Evolutionary conservation across 2,797 vertebrate species (phyloP).

Genomic region (Mus caroli): DNA sequence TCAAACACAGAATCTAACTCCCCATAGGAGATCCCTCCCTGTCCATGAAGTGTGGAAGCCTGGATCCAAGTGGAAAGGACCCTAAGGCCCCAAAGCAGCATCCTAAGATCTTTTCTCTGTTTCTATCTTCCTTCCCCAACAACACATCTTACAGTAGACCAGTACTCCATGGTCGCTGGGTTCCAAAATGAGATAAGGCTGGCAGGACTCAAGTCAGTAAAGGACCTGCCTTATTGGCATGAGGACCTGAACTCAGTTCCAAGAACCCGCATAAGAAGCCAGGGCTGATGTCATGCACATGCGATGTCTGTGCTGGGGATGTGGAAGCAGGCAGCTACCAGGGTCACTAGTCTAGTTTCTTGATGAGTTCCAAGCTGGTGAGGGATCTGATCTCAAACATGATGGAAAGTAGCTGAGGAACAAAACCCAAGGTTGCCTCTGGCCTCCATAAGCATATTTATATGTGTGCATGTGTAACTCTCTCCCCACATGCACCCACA

Average conservation of each 20-base stretch:
- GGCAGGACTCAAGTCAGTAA: background rate
- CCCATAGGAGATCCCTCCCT: background rate
- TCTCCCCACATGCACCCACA: background rate
- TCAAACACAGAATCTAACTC: constrained; percentile 1
- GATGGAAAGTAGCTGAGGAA: background rate
- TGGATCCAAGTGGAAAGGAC: background rate
- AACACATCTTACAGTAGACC: background rate
- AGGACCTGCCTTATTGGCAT: background rate
- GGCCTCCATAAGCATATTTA: background rate
- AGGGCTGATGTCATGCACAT: background rate
- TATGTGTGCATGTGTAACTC: background rate
- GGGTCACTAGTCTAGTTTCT: background rate
- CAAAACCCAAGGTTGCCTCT: background rate
- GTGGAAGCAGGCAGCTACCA: background rate
- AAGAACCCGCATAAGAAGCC: background rate
- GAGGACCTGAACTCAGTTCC: background rate
- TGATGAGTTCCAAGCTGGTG: background rate
- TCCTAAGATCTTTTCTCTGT: background rate
- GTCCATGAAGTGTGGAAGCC: background rate
- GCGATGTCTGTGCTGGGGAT: background rate
- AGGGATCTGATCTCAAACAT: background rate
- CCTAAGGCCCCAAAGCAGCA: too few species aligned
- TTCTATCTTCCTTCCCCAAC: background rate
- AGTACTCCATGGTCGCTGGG: background rate
- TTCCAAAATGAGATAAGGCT: background rate